Evolutionary conservation across 1,140 invertebrate species (phyloP).

Genomic region (Akabosia matsudoensis): DNA sequence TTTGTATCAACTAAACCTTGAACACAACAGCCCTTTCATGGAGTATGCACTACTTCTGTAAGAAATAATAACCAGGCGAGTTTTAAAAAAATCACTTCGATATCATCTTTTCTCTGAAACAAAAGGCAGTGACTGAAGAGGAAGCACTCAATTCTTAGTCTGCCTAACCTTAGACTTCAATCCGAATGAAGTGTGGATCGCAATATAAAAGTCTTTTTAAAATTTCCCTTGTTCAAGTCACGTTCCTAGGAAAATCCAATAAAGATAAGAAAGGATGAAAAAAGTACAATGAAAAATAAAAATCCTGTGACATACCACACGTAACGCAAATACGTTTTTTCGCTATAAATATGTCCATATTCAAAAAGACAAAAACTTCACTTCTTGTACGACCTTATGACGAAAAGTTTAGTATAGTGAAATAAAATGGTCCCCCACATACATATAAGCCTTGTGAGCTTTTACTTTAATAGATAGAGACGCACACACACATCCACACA

Average conservation of each 20-base stretch:
- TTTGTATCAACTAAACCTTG: not conserved
- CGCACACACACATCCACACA: not conserved
- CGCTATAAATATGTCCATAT: not conserved
- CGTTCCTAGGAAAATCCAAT: not conserved
- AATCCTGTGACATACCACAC: not conserved
- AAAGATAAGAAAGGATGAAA: not conserved
- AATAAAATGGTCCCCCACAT: too few relatives aligned
- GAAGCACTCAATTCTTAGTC: not conserved
- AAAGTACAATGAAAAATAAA: not conserved
- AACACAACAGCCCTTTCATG: too few relatives aligned
- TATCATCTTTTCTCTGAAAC: not conserved
- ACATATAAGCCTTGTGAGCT: too few relatives aligned
- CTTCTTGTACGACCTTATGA: too few relatives aligned
- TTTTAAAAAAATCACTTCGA: too few relatives aligned
- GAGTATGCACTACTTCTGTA: not conserved
- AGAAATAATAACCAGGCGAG: not conserved
- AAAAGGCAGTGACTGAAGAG: not conserved
- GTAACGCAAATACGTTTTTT: too few relatives aligned
- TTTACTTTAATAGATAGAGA: too few relatives aligned
- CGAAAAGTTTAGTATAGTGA: too few relatives aligned
- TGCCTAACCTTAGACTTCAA: too few relatives aligned
- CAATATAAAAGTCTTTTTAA: not conserved
- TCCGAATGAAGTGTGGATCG: too few relatives aligned
- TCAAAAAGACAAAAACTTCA: too few relatives aligned
- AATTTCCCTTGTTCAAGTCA: not conserved